Conservation (phyloP, 2,888 invertebrate genomes). For the Drosophila monieri region DNA sequence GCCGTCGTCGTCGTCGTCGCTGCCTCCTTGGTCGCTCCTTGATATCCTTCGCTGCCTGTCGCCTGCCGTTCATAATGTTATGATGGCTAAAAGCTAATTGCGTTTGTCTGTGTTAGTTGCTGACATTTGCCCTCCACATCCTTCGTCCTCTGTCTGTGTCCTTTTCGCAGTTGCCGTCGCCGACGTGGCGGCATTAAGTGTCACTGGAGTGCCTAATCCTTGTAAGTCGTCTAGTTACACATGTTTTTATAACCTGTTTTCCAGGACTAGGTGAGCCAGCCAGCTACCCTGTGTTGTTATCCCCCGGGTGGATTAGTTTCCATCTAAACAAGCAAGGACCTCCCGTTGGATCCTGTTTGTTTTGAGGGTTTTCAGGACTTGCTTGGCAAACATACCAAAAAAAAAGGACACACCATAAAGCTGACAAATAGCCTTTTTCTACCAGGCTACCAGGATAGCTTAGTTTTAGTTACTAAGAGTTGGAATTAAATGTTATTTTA, state of each 20-base stretch:
- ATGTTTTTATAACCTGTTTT: slow-evolving; percentile 71
- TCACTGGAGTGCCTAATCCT: slow-evolving; percentile 77
- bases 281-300: slow-evolving; percentile 23
- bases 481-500: not conserved
- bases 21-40: slow-evolving; percentile 9
- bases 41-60: slow-evolving; percentile 52
- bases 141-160: slow-evolving; percentile 16
- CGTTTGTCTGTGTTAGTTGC: slow-evolving; percentile 70
- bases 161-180: slow-evolving; percentile 13
- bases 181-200: slow-evolving; percentile 68
- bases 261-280: slow-evolving; percentile 1
- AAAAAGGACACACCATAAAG: not conserved
- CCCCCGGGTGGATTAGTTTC: slow-evolving; percentile 35
- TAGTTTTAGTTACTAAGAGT: not conserved
- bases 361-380: not conserved
- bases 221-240: slow-evolving; percentile 77
- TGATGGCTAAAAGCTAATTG: slow-evolving; percentile 79
- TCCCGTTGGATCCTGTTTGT: not conserved
- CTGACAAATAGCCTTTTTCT: slow-evolving; percentile 1
- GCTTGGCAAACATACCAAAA: not conserved
- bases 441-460: too few species aligned
- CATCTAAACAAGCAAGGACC: slow-evolving; percentile 5
- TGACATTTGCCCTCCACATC: slow-evolving; percentile 38
- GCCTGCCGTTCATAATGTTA: slow-evolving; percentile 76
- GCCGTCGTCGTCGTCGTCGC: slow-evolving; percentile 21